phyloP scores from a whole-genome alignment of 2,888 invertebrate genomes.

The Megalurothrips usitatus region DNA sequence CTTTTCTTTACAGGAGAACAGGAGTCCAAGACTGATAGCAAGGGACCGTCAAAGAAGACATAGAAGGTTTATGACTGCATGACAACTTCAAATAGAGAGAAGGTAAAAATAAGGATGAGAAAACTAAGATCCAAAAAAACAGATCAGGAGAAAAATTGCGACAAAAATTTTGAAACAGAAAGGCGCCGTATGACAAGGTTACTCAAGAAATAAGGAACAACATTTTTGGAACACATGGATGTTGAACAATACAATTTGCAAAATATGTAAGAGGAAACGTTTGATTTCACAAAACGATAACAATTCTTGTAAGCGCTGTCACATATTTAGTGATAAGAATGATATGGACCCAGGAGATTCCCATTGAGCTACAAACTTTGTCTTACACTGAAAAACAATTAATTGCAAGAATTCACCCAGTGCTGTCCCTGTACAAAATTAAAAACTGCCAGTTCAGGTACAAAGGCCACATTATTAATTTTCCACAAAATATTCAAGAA shows the following conservation, averaged over 20 bases:
- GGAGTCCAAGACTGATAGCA: no score
- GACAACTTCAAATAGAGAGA: no score
- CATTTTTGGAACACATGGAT: no score
- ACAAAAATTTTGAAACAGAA: no score
- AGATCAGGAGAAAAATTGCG: no score
- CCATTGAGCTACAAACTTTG: slow-evolving; percentile 13
- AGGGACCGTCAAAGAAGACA: no score
- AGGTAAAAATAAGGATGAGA: no score
- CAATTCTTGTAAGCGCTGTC: not conserved
- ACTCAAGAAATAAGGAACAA: no score
- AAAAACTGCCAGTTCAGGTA: slow-evolving; percentile 31
- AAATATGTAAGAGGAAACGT: not conserved
- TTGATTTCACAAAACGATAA: not conserved
- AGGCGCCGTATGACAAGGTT: no score
- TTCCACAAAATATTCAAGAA: slow-evolving; percentile 31
- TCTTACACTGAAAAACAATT: slow-evolving; percentile 30
- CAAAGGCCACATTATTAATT: slow-evolving; percentile 31
- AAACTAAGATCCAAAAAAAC: no score
- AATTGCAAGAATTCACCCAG: slow-evolving; percentile 31
- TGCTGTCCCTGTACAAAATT: slow-evolving; percentile 30
- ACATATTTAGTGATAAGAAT: not conserved
- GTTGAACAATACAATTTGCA: not conserved
- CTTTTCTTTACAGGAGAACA: no score
- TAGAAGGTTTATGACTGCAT: no score
- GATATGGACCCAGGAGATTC: slow-evolving; percentile 2